A percentile compares a stretch with the other conserved stretches of the same genome.
phyloP scores from a whole-genome alignment of 2,888 invertebrate species.

The Augiades crinisus region DNA sequence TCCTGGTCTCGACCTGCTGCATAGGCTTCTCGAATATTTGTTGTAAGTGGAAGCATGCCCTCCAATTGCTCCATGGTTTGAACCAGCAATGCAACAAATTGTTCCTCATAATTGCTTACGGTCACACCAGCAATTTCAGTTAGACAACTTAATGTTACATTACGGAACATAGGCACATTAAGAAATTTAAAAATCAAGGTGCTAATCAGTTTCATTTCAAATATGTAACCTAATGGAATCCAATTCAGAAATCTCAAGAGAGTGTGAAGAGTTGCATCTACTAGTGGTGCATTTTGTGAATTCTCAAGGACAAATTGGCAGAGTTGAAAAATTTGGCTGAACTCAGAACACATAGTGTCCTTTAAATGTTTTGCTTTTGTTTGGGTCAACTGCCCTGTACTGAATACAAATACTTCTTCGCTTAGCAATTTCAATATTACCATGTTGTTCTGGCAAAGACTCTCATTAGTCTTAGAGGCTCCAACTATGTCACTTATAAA shows the following conservation, averaged over 20 bases:
- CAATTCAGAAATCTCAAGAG: constrained; percentile 98
- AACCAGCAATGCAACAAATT: constrained; percentile 94
- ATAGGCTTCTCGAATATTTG: constrained; percentile 97
- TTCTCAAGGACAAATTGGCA: constrained; percentile 99
- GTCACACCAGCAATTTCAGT: constrained; percentile 98
- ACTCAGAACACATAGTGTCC: constrained; percentile 99
- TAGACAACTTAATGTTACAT: constrained; percentile 98
- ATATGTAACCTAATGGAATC: constrained; percentile 99
- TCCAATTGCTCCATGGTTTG: constrained; percentile 96
- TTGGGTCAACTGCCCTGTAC: constrained; percentile 98
- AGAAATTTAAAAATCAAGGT: constrained; percentile 98
- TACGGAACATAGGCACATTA: constrained; percentile 98
- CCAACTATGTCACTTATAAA: constrained; percentile 99
- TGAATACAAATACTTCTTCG: constrained; percentile 99
- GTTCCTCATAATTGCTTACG: constrained; percentile 94
- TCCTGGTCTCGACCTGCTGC: constrained; percentile 96
- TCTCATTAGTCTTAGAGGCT: constrained; percentile 99
- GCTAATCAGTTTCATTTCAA: constrained; percentile 98
- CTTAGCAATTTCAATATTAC: constrained; percentile 97
- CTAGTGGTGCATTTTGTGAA: constrained; percentile 97
- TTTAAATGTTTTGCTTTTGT: constrained; percentile 99
- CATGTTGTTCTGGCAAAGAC: constrained; percentile 99
- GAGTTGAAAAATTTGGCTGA: constrained; percentile 98
- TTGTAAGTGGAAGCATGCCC: constrained; percentile 93
- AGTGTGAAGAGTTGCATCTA: constrained; percentile 97